phyloP scores from a whole-genome alignment of 2,797 vertebrate genomes.

The Pachyuromys duprasi region DNA sequence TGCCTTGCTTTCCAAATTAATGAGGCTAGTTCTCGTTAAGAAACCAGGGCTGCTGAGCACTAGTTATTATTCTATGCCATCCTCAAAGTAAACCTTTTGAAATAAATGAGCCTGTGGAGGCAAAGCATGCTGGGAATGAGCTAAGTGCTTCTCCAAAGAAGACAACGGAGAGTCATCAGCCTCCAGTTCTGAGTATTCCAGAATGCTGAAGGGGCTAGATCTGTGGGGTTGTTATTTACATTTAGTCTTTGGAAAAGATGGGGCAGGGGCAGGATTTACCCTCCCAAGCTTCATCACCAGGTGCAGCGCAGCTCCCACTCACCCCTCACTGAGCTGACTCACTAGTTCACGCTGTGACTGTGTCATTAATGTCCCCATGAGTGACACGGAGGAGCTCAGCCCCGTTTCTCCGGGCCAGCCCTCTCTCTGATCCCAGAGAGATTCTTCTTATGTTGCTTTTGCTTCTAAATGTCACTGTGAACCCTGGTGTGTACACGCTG shows the following conservation, averaged over 20 bases:
- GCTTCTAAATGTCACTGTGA: not conserved
- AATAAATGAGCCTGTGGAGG: not conserved
- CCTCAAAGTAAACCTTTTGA: slow-evolving; percentile 46
- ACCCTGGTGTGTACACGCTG: too few relatives aligned
- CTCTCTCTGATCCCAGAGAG: accelerated
- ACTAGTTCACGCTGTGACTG: not conserved
- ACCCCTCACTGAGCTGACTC: not conserved
- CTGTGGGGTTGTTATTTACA: not conserved
- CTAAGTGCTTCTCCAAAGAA: not conserved
- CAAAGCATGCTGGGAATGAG: not conserved
- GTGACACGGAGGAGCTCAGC: not conserved
- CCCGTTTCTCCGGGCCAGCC: not conserved
- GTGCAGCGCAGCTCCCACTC: not conserved
- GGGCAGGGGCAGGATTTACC: not conserved
- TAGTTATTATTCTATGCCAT: slow-evolving; percentile 45
- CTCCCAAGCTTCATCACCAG: not conserved
- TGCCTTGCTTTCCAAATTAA: slow-evolving; percentile 24
- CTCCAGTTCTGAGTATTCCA: not conserved
- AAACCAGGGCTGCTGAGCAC: not conserved
- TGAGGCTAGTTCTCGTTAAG: not conserved
- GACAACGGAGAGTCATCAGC: not conserved
- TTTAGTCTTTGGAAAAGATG: not conserved
- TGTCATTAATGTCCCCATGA: not conserved
- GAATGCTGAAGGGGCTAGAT: accelerated
- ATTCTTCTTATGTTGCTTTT: not conserved